Percentiles rank a stretch among this genome's conserved stretches.
phyloP scores from a whole-genome alignment of 1,140 invertebrate genomes.

The Aricia agestis region DNA sequence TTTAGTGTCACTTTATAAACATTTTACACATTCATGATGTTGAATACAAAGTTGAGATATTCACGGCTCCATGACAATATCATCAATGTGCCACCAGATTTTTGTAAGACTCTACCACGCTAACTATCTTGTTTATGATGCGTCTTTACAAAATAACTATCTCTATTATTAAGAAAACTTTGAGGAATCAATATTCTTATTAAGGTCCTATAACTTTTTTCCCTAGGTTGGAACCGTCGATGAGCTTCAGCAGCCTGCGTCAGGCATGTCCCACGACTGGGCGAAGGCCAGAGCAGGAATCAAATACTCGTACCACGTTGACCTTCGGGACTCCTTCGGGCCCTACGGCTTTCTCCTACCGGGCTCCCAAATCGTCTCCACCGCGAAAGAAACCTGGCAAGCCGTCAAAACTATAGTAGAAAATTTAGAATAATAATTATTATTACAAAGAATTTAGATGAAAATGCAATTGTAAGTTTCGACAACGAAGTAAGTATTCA shows the following conservation, averaged over 20 bases:
- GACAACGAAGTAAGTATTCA: too few species aligned
- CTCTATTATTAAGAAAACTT: too few species aligned
- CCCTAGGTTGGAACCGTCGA: conserved; percentile 69
- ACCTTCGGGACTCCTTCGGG: conserved; percentile 84
- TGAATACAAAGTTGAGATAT: too few species aligned
- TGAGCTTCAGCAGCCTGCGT: conserved; percentile 75
- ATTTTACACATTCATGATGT: too few species aligned
- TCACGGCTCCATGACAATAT: too few species aligned
- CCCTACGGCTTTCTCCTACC: conserved; percentile 87
- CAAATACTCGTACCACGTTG: conserved; percentile 86
- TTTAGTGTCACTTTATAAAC: too few species aligned
- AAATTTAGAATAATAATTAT: conserved; percentile 52
- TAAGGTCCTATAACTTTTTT: background rate
- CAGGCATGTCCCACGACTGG: conserved; percentile 85
- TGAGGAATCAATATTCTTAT: background rate
- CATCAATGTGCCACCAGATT: too few species aligned
- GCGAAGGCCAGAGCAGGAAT: conserved; percentile 81
- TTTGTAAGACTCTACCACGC: too few species aligned
- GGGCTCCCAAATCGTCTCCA: conserved; percentile 83
- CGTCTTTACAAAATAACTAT: too few species aligned
- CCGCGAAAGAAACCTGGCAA: conserved; percentile 88
- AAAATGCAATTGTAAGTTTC: too few species aligned
- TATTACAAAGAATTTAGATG: background rate
- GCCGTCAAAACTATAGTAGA: conserved; percentile 84
- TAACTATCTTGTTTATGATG: too few species aligned